A percentile compares a stretch with the other conserved stretches of the same genome.
These are phyloP conservation scores for Ceratitis capitata DNA, from an alignment of 1,140 invertebrate genomes.

Conservation along the genomic window DNA sequence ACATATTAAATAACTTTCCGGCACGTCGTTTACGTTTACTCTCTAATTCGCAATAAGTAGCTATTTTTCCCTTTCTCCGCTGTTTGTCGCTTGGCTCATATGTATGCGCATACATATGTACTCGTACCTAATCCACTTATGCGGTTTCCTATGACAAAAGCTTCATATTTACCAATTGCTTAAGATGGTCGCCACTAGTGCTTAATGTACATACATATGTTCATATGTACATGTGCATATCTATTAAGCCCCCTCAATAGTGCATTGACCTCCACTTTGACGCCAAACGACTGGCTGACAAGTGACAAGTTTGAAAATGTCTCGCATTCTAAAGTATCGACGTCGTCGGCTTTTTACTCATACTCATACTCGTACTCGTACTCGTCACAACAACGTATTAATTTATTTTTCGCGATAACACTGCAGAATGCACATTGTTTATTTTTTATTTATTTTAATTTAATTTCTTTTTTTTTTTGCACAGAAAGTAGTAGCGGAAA, in stretches of 20 bases:
- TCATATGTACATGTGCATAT: neutral
- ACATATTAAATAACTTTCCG: neutral
- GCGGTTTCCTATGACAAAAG: neutral
- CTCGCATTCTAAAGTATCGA: neutral
- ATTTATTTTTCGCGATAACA: neutral
- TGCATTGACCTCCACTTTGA: slow-evolving; percentile 30
- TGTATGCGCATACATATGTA: too few species aligned
- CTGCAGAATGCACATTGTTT: neutral
- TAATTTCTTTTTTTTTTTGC: neutral
- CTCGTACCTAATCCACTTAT: neutral
- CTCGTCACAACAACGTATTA: neutral
- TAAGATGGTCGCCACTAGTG: neutral
- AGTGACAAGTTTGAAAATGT: neutral
- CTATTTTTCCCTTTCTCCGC: neutral
- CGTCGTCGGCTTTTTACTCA: neutral
- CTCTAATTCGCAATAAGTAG: neutral
- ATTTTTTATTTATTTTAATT: too few species aligned
- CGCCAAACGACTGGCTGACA: neutral
- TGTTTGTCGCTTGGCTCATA: neutral
- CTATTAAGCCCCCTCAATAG: neutral
- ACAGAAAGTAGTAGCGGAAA: slow-evolving; percentile 25
- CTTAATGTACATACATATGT: too few species aligned
- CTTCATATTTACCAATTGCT: neutral
- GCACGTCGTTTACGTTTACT: neutral
- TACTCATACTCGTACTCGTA: too few species aligned